Evolutionary conservation across 2,797 vertebrate genomes (phyloP).

Genomic region (Onychomys leucogaster): DNA sequence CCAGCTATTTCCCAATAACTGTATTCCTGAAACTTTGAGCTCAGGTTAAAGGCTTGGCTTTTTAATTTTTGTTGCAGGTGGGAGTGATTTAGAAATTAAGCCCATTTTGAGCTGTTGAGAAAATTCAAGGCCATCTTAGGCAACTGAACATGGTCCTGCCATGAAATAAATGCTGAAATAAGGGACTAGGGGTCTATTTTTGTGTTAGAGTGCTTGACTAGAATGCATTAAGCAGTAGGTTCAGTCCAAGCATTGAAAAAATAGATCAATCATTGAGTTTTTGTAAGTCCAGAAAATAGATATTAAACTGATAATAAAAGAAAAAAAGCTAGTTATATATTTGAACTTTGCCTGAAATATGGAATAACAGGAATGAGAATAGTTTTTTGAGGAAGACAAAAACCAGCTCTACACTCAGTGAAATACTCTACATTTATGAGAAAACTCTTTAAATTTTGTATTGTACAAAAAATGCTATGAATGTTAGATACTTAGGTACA

Average conservation of each 20-base stretch:
- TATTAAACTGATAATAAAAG: neutral
- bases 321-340: neutral
- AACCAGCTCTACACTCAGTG: neutral
- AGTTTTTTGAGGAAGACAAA: neutral
- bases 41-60: neutral
- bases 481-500: neutral
- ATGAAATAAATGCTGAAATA: neutral
- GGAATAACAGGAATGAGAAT: neutral
- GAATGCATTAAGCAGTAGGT: neutral
- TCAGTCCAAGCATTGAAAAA: neutral
- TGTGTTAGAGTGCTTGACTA: neutral
- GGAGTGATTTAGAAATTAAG: neutral
- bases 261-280: neutral
- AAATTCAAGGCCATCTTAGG: neutral
- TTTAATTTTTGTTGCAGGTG: neutral
- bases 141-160: neutral
- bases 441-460: neutral
- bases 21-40: neutral
- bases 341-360: neutral
- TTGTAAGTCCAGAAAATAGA: neutral
- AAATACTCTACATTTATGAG: neutral
- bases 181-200: neutral
- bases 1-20: neutral
- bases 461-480: neutral
- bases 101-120: neutral